Conservation (phyloP, 1,140 invertebrate genomes). For the Mesaphorura yosii region DNA sequence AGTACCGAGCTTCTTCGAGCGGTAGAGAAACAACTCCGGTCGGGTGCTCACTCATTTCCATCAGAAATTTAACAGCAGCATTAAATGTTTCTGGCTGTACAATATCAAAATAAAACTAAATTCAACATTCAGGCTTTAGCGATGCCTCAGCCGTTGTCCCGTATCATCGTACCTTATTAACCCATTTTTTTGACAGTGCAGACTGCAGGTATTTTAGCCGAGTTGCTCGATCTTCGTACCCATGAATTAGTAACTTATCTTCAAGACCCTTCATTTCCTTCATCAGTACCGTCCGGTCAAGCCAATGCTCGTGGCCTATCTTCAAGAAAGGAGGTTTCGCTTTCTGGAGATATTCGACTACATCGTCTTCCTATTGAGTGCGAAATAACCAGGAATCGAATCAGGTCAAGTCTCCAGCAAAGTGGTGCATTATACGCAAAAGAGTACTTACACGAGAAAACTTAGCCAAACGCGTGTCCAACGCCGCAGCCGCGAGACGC, state of each 20-base stretch:
- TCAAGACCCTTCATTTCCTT: conserved; percentile 4
- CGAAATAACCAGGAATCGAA: background rate
- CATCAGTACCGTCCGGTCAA: conserved; percentile 9
- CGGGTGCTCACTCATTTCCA: conserved; percentile 17
- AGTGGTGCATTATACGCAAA: no score
- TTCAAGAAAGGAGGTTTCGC: conserved; percentile 7
- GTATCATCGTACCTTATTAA: conserved; percentile 1
- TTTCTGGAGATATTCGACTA: conserved; percentile 7
- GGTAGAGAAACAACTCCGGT: conserved; percentile 8
- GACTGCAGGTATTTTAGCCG: conserved; percentile 14
- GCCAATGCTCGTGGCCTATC: conserved; percentile 1
- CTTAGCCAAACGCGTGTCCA: no score
- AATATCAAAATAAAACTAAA: background rate
- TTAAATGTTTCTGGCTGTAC: conserved; percentile 15
- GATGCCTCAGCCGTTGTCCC: background rate
- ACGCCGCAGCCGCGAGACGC: no score
- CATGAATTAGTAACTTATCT: conserved; percentile 20
- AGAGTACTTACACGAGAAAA: no score
- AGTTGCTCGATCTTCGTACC: conserved; percentile 15
- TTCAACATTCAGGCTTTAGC: background rate
- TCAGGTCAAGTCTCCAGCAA: no score
- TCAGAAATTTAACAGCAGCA: conserved; percentile 15
- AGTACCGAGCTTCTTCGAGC: conserved; percentile 1
- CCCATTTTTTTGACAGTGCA: conserved; percentile 8
- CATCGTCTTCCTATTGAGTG: conserved; percentile 8